phyloP scores from a whole-genome alignment of 2,113 vertebrate species.

The Hylia prasina region DNA sequence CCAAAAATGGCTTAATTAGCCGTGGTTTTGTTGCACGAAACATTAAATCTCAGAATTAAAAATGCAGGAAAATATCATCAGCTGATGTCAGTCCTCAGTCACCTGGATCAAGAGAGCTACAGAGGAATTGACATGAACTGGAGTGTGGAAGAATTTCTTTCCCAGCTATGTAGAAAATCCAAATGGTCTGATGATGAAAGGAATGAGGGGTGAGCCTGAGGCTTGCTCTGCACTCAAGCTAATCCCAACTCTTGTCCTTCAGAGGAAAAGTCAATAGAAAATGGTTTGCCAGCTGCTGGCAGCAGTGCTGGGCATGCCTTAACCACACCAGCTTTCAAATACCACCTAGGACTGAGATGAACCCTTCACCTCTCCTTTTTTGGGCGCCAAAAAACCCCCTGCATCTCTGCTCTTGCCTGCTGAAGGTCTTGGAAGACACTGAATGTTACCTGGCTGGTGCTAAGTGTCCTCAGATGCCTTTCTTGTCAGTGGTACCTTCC shows the following conservation, averaged over 20 bases:
- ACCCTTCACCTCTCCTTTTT: conserved; percentile 33
- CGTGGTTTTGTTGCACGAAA: not conserved
- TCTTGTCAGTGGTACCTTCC: not conserved
- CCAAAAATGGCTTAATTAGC: not conserved
- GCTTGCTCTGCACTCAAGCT: not conserved
- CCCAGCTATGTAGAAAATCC: not conserved
- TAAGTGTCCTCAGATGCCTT: not conserved
- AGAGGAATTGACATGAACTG: not conserved
- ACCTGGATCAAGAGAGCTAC: not conserved
- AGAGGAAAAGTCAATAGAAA: not conserved
- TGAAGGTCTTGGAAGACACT: not conserved
- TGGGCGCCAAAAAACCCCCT: not conserved
- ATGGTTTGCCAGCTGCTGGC: not conserved
- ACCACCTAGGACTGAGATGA: not conserved
- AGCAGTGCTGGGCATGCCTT: not conserved
- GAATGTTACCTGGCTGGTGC: not conserved
- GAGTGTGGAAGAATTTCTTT: not conserved
- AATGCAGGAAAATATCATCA: not conserved
- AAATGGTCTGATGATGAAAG: not conserved
- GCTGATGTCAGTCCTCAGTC: not conserved
- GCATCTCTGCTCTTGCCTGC: not conserved
- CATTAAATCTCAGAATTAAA: not conserved
- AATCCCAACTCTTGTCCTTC: not conserved
- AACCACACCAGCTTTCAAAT: not conserved
- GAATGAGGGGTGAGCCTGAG: not conserved